Evolutionary conservation across 1,140 invertebrate species (phyloP).

Genomic region (Bombyx mandarina): DNA sequence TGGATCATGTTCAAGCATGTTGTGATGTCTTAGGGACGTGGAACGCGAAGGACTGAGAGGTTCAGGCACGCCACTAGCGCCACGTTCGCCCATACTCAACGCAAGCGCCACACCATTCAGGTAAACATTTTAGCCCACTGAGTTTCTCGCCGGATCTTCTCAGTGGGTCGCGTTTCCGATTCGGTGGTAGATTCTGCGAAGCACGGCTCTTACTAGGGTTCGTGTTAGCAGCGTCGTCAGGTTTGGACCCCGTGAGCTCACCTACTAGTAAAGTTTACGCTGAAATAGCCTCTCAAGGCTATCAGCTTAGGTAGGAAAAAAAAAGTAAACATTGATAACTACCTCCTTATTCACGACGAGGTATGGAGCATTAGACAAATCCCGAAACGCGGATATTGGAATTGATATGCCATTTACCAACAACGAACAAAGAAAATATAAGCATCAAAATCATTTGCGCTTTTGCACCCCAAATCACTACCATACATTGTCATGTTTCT

Average conservation of each 20-base stretch:
- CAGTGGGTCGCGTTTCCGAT: too few species aligned
- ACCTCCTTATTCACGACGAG: not conserved
- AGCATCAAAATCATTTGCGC: not conserved
- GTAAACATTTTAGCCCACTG: constrained; percentile 17
- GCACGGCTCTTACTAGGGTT: too few species aligned
- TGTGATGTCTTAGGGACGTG: constrained; percentile 36
- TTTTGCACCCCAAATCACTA: not conserved
- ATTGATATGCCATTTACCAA: not conserved
- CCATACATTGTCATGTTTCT: too few species aligned
- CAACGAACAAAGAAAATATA: not conserved
- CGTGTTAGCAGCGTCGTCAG: too few species aligned
- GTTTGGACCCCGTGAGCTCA: too few species aligned
- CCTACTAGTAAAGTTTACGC: too few species aligned
- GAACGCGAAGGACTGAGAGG: constrained; percentile 39
- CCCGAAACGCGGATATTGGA: not conserved
- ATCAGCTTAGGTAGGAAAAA: too few species aligned
- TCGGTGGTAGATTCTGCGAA: too few species aligned
- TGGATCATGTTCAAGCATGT: constrained; percentile 3
- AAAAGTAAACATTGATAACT: not conserved
- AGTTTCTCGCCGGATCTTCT: too few species aligned
- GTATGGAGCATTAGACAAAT: not conserved
- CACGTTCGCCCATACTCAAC: constrained; percentile 41
- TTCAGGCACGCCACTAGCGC: constrained; percentile 29
- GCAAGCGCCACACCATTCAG: constrained; percentile 43
- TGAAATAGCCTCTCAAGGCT: too few species aligned